These are phyloP conservation scores for Aradophagus sp. DNA, from an alignment of 1,140 invertebrate genomes.

Conservation along the genomic window DNA sequence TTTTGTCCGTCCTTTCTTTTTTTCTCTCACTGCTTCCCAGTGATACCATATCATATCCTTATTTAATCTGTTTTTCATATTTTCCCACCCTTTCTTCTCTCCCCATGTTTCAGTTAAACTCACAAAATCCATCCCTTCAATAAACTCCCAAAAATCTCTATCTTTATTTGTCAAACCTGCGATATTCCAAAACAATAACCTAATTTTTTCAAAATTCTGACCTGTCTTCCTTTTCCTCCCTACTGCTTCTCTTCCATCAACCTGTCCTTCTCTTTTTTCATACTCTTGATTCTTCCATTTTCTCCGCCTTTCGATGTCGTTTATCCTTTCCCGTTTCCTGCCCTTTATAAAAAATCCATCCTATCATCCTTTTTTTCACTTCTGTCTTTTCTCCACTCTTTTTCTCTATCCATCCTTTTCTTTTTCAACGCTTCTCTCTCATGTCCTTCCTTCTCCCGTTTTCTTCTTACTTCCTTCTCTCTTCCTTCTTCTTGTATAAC, in stretches of 20 bases:
- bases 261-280: too few species aligned
- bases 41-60: constrained; percentile 26
- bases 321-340: too few species aligned
- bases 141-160: constrained; percentile 21
- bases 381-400: too few species aligned
- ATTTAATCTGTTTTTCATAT: constrained; percentile 6
- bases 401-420: too few species aligned
- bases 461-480: background rate
- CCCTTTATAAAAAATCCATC: too few species aligned
- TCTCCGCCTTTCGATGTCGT: too few species aligned
- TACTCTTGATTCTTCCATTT: too few species aligned
- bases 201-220: background rate
- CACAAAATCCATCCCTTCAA: constrained; percentile 33
- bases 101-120: constrained; percentile 43
- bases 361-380: too few species aligned
- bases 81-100: constrained; percentile 20
- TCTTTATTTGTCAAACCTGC: constrained; percentile 24
- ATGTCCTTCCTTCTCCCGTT: too few species aligned
- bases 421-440: too few species aligned
- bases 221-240: constrained; percentile 4
- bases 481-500: background rate
- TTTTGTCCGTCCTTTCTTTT: constrained; percentile 34
- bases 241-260: background rate
- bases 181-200: constrained; percentile 1
- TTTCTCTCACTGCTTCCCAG: constrained; percentile 18